A percentile compares a stretch with the other conserved stretches of the same genome.
These are phyloP conservation scores for Tetramorium bicarinatum DNA, from an alignment of 2,888 invertebrate species.

Conservation along the genomic window DNA sequence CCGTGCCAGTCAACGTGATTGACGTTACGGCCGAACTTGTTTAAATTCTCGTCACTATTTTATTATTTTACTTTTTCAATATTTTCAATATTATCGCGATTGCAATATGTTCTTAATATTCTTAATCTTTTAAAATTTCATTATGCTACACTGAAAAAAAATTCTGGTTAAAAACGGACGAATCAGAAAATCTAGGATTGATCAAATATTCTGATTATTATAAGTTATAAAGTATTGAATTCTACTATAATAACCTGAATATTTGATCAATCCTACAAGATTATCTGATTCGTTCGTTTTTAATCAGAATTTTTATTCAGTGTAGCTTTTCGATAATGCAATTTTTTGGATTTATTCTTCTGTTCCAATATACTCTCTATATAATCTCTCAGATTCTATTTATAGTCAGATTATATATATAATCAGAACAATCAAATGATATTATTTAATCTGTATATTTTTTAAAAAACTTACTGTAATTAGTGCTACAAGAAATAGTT, in stretches of 20 bases:
- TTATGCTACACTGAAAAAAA: no score
- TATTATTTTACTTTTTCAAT: neutral
- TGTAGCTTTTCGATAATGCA: neutral
- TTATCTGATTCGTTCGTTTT: no score
- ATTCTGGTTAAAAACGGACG: no score
- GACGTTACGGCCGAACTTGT: neutral
- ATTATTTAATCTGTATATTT: neutral
- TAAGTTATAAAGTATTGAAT: no score
- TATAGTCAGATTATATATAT: no score
- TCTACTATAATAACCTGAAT: no score
- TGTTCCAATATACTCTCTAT: neutral
- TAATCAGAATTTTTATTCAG: no score
- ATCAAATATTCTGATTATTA: no score
- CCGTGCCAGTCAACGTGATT: conserved; percentile 24
- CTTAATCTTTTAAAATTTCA: neutral
- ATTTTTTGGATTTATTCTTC: neutral
- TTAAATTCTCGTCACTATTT: conserved; percentile 4
- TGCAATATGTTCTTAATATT: neutral
- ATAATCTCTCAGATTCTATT: neutral
- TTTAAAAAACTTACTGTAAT: neutral
- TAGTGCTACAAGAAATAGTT: neutral
- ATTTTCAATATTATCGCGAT: neutral
- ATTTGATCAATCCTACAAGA: no score
- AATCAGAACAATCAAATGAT: neutral
- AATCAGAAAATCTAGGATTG: no score